These are phyloP conservation scores for Matsumyia berberina DNA, from an alignment of 2,888 invertebrate genomes.

Conservation along the genomic window DNA sequence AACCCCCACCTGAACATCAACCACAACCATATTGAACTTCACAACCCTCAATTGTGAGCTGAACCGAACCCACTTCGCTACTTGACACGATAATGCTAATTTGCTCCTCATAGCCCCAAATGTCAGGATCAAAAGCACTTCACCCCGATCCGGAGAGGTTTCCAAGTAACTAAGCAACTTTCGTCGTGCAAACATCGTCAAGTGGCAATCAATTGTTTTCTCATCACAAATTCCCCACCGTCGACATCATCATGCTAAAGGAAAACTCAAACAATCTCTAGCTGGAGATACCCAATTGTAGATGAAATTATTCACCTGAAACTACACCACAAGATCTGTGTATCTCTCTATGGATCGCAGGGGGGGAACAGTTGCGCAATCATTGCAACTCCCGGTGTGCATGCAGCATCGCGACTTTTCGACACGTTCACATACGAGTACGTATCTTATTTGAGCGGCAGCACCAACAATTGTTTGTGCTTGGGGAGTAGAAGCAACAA, in stretches of 20 bases:
- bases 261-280: constrained; percentile 36
- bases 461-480: constrained; percentile 28
- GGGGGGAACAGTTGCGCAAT: constrained; percentile 52
- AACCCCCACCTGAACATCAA: constrained; percentile 18
- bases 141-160: constrained; percentile 22
- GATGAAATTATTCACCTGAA: constrained; percentile 63
- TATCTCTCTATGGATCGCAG: constrained; percentile 16
- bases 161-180: constrained; percentile 24
- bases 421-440: constrained; percentile 47
- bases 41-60: constrained; percentile 15
- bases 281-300: constrained; percentile 8
- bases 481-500: constrained; percentile 9
- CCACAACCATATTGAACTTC: constrained; percentile 37
- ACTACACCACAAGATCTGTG: constrained; percentile 36
- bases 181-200: constrained; percentile 38
- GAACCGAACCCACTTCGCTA: constrained; percentile 25
- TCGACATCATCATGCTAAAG: constrained; percentile 11
- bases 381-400: constrained; percentile 28
- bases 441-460: constrained; percentile 2
- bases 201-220: constrained; percentile 69
- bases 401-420: constrained; percentile 59
- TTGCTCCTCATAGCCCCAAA: constrained; percentile 54
- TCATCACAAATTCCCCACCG: constrained; percentile 34
- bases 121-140: constrained; percentile 71
- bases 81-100: constrained; percentile 59